phyloP scores from a whole-genome alignment of 2,797 vertebrate genomes.

The Alauda arvensis region DNA sequence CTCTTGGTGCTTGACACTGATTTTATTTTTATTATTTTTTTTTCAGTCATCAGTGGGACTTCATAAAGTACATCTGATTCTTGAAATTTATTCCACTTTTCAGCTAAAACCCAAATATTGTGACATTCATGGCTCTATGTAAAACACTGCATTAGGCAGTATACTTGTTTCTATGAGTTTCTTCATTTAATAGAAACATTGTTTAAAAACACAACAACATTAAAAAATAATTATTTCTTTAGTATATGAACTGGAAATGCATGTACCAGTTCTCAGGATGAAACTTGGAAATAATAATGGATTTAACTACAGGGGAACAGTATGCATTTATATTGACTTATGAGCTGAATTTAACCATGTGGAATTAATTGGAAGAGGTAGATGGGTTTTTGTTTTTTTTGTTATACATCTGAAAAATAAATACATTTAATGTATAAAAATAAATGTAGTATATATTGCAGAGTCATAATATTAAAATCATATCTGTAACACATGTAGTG shows the following conservation, averaged over 20 bases:
- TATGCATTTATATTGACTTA: neutral
- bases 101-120: neutral
- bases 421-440: neutral
- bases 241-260: neutral
- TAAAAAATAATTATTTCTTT: neutral
- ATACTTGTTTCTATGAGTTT: neutral
- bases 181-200: neutral
- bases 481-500: accelerated
- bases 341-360: neutral
- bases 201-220: neutral
- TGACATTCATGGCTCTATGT: neutral
- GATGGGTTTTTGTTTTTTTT: neutral
- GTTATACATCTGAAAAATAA: neutral
- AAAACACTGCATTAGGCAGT: neutral
- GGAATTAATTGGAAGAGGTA: neutral
- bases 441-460: neutral
- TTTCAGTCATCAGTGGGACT: neutral
- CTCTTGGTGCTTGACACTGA: neutral
- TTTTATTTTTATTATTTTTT: neutral
- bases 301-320: neutral
- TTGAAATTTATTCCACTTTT: neutral
- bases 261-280: neutral
- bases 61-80: neutral
- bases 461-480: neutral
- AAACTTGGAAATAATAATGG: neutral